Percentiles rank a stretch among this genome's conserved stretches.
These are phyloP conservation scores for Periparus ater DNA, from an alignment of 2,797 vertebrate species.

Conservation along the genomic window DNA sequence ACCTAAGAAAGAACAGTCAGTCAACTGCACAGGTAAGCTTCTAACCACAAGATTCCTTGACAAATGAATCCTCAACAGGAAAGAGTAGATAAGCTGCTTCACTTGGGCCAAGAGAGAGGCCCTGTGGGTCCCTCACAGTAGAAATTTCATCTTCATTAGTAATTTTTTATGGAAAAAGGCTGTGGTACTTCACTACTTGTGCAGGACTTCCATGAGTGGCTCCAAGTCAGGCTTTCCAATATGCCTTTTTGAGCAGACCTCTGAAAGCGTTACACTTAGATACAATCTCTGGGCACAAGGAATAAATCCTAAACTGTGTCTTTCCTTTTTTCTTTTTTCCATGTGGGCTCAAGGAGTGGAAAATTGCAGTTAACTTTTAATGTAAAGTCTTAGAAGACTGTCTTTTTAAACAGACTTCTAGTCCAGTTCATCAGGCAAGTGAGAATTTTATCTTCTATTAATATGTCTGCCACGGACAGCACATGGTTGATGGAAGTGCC, in stretches of 20 bases:
- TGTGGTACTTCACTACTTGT: not conserved
- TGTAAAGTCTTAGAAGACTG: not conserved
- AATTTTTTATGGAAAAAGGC: not conserved
- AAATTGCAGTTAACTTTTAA: not conserved
- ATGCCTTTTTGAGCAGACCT: not conserved
- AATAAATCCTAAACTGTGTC: not conserved
- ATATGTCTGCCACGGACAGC: not conserved
- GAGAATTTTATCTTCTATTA: not conserved
- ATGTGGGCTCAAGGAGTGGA: not conserved
- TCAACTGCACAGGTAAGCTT: not conserved
- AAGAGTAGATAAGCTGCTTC: not conserved
- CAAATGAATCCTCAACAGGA: not conserved
- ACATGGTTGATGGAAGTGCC: not conserved
- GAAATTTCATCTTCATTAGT: not conserved
- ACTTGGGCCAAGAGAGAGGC: not conserved
- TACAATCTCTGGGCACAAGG: accelerated
- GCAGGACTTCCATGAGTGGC: not conserved
- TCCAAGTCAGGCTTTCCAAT: not conserved
- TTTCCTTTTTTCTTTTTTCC: not conserved
- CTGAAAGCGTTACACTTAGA: not conserved
- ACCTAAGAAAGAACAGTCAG: not conserved
- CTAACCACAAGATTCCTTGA: not conserved
- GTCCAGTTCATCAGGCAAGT: not conserved
- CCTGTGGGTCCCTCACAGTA: not conserved
- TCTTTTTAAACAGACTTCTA: not conserved